phyloP scores from a whole-genome alignment of 2,797 vertebrate genomes.

The Alectoris magna region DNA sequence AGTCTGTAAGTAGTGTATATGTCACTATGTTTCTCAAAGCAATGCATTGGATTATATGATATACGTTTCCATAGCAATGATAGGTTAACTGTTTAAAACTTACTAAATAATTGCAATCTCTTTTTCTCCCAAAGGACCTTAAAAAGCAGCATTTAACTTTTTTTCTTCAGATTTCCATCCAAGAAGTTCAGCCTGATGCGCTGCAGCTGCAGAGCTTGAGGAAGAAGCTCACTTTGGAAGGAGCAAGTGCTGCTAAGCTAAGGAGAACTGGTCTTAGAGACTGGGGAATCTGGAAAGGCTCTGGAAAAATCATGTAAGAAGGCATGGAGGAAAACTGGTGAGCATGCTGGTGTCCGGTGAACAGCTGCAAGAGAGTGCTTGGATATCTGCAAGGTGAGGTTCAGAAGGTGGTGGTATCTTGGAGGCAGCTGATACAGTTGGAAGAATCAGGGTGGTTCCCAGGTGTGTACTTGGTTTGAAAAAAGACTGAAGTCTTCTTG shows the following conservation, averaged over 20 bases:
- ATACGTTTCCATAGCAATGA: not conserved
- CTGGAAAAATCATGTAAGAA: not conserved
- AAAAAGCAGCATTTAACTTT: not conserved
- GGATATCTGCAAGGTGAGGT: not conserved
- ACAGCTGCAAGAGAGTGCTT: not conserved
- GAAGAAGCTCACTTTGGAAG: not conserved
- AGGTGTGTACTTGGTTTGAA: not conserved
- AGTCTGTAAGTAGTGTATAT: not conserved
- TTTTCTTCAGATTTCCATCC: not conserved
- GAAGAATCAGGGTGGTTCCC: not conserved
- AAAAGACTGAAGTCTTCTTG: not conserved
- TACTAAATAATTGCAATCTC: not conserved
- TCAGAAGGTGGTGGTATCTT: not conserved
- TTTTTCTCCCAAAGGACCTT: not conserved
- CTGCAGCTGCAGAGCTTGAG: not conserved
- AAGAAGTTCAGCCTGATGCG: not conserved
- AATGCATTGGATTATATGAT: not conserved
- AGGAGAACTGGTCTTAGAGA: not conserved
- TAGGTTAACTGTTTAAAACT: not conserved
- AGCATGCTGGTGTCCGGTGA: not conserved
- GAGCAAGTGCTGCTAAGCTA: not conserved
- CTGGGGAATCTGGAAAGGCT: not conserved
- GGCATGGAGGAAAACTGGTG: not conserved
- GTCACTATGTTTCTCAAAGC: not conserved
- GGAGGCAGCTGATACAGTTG: not conserved